phyloP scores from a whole-genome alignment of 2,888 invertebrate species.

The Epistrophe eligans region DNA sequence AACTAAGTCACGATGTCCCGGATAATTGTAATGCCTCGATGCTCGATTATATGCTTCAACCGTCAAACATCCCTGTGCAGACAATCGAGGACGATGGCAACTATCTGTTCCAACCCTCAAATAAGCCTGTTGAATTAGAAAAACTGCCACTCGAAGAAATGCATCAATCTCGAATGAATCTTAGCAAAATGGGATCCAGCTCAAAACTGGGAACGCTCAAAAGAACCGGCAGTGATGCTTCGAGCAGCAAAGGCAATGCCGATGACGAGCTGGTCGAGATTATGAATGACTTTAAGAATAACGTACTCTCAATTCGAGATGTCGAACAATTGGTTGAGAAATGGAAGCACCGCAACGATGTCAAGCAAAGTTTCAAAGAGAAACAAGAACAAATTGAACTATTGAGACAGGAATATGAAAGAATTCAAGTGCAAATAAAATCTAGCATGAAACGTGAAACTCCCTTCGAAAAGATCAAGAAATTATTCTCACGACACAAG shows the following conservation, averaged over 20 bases:
- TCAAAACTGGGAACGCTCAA: constrained; percentile 81
- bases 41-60: constrained; percentile 86
- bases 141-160: constrained; percentile 65
- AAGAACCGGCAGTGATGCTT: constrained; percentile 82
- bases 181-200: constrained; percentile 78
- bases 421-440: constrained; percentile 91
- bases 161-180: constrained; percentile 76
- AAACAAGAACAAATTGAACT: constrained; percentile 92
- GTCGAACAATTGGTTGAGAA: constrained; percentile 93
- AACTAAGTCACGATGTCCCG: constrained; percentile 83
- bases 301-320: constrained; percentile 93
- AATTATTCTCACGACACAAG: constrained; percentile 89
- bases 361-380: constrained; percentile 93
- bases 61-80: constrained; percentile 87
- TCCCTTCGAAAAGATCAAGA: constrained; percentile 91
- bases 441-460: constrained; percentile 90
- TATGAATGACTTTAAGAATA: constrained; percentile 94
- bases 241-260: constrained; percentile 81
- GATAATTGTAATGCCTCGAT: constrained; percentile 81
- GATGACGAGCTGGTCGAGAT: constrained; percentile 93
- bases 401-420: constrained; percentile 92
- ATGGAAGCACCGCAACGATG: constrained; percentile 94
- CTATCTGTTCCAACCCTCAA: constrained; percentile 83
- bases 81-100: constrained; percentile 81
- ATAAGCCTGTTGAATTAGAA: constrained; percentile 81